Base-by-base conservation (phyloP, 1,140 invertebrate species). In the Triops cancriformis region DNA sequence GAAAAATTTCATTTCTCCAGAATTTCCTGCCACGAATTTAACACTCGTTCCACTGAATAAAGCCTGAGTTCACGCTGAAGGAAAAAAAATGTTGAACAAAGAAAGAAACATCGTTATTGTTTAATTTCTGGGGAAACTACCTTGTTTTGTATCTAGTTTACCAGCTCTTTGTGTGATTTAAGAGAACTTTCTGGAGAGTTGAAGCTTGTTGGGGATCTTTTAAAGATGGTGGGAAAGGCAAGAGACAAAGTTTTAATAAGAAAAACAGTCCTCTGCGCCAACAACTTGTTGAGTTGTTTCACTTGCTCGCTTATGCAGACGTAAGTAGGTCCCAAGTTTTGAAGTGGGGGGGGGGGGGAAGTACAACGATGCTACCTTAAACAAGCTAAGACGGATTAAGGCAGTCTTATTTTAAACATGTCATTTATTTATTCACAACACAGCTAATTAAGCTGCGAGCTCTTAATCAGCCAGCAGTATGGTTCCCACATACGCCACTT, bases 341-440 rank as follows among this genome's bases (percentile, higher is more conserved):
- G n/a, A n/a, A n/a, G n/a, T n/a, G n/a, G 1, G 14, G 51, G 18
- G 51, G 14, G 7, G 5, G 18, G 51, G n/a, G 2, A 9, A 23
- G 14, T 18, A 64, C 18, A 23, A 64, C 10, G 1, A 23, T 18
- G 7, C n/a, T 64, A 37, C 7, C 31, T 7, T 37, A 37, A 37
- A 37, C 31, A 37, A 64, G 23, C 18, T n/a, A 18, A 64, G 51
- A 64, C 23, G 51, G 51, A 64, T 64, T 64, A 64, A 64, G 6
- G 51, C 18, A 18, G 14, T 18, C 23, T 64, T 64, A 64, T 64
- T 64, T 64, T 64, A 64, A 64, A 64, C 51, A 64, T 64, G 51
- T 64, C 51, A 64, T 64, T 23, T 64, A 64, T 64, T 64, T 64
- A 64, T 23, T 64, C 51, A 64, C 51, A 64, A 64, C 51, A 64